phyloP scores from a whole-genome alignment of 2,797 vertebrate species.

The Acanthornis magna region DNA sequence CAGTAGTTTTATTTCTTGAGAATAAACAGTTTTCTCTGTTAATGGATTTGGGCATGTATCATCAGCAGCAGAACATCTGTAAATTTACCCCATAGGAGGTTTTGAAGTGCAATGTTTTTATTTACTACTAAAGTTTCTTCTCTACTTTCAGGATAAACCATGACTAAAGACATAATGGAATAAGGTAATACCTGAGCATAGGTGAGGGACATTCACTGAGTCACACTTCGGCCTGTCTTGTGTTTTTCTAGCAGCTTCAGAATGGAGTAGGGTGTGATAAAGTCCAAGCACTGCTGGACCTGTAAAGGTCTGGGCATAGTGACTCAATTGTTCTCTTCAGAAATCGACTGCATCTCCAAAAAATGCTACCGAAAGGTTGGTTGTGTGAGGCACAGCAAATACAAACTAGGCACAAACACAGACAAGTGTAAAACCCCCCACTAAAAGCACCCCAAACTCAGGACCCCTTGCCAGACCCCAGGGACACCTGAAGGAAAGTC shows the following conservation, averaged over 20 bases:
- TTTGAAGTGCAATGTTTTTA: background rate
- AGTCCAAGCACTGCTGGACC: background rate
- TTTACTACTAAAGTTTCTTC: background rate
- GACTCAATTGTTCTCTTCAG: background rate
- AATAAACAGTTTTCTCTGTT: slow-evolving; percentile 45
- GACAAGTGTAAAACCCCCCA: background rate
- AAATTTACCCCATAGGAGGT: background rate
- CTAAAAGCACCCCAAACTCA: background rate
- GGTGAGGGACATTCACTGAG: background rate
- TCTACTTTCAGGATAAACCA: background rate
- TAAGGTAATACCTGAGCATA: background rate
- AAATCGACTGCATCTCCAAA: background rate
- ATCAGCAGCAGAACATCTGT: background rate
- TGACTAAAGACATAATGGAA: background rate
- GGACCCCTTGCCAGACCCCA: background rate
- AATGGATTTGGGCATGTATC: background rate
- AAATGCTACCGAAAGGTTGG: background rate
- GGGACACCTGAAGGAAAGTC: background rate
- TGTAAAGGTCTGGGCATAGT: background rate
- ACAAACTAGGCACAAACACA: background rate
- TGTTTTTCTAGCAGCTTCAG: background rate
- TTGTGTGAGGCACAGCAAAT: background rate
- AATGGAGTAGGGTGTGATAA: background rate
- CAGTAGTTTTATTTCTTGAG: slow-evolving; percentile 32
- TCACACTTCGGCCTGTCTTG: background rate